phyloP scores from a whole-genome alignment of 2,888 invertebrate species.

The Ophioninae sp. region DNA sequence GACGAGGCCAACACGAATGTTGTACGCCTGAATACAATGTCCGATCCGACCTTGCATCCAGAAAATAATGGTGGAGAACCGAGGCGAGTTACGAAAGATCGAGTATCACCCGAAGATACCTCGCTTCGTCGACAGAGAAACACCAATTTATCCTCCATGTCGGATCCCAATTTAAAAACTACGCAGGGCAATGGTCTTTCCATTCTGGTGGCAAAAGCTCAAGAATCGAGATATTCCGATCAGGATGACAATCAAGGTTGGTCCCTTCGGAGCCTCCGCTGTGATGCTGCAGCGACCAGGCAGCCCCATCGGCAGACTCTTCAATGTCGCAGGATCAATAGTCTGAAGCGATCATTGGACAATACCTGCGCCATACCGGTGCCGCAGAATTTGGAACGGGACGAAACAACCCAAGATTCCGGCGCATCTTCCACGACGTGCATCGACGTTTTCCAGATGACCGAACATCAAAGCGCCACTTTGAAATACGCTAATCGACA shows the following conservation, averaged over 20 bases:
- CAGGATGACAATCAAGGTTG: constrained; percentile 62
- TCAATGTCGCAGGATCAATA: constrained; percentile 48
- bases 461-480: neutral
- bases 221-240: constrained; percentile 34
- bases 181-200: constrained; percentile 55
- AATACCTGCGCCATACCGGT: constrained; percentile 57
- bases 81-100: constrained; percentile 56
- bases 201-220: constrained; percentile 61
- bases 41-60: constrained; percentile 74
- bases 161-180: constrained; percentile 76
- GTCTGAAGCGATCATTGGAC: constrained; percentile 28
- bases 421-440: neutral
- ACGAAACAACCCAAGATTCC: neutral
- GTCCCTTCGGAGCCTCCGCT: constrained; percentile 73
- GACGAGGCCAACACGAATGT: constrained; percentile 65
- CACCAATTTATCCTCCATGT: constrained; percentile 74
- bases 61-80: constrained; percentile 63
- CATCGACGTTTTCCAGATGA: neutral
- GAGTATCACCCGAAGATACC: constrained; percentile 58
- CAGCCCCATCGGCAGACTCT: constrained; percentile 8
- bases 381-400: constrained; percentile 51
- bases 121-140: constrained; percentile 64
- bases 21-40: constrained; percentile 74
- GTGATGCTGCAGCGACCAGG: constrained; percentile 54
- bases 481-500: constrained; percentile 63